Evolutionary conservation across 1,140 invertebrate genomes (phyloP), one percentile per base, ranked within the genome.

Genomic region (Philotrypesis tridentata): DNA sequence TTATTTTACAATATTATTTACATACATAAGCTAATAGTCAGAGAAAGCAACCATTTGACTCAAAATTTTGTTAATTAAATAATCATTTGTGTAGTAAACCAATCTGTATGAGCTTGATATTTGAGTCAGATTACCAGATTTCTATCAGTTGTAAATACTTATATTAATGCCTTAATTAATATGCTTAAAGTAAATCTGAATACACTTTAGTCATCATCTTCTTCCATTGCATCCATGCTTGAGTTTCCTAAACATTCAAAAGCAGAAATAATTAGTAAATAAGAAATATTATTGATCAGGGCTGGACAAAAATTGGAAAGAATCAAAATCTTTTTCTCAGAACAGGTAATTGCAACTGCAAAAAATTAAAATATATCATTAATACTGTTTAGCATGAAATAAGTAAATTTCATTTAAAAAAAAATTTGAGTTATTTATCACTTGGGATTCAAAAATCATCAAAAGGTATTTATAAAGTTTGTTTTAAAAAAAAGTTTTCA

Each of bases 201-300:
- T 48, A 14, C 21, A 77, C 31, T 77, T 88, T 86, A 91, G 85
- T 91, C 90, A 67, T 92, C 90, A 40, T 92, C 91, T 86, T 92
- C 90, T 85, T 92, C 90, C 89, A 92, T 91, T 12, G 84, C 83
- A 79, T 90, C 89, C n/a, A 83, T 81, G 31, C 83, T 81, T 75
- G 84, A 84, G 37, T 88, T 87, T 48, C 90, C 91, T 92, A 60
- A 87, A 90, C 27, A 85, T 80, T 71, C n/a, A 84, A 86, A 83
- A 79, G 11, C 71, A 73, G n/a, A 7, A 55, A 72, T 48, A 74
- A 61, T 76, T 55, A 77, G 23, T 55, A 74, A 72, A 14, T 81
- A 72, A 65, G 23, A 63, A 72, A 74, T 31, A 79, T 72, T 43
- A 65, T 33, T 72, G 8, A 23, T 73, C 25, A 80, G 23, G 70